Evolutionary conservation across 2,888 invertebrate genomes (phyloP).

Genomic region (Caenorhabditis sp.): DNA sequence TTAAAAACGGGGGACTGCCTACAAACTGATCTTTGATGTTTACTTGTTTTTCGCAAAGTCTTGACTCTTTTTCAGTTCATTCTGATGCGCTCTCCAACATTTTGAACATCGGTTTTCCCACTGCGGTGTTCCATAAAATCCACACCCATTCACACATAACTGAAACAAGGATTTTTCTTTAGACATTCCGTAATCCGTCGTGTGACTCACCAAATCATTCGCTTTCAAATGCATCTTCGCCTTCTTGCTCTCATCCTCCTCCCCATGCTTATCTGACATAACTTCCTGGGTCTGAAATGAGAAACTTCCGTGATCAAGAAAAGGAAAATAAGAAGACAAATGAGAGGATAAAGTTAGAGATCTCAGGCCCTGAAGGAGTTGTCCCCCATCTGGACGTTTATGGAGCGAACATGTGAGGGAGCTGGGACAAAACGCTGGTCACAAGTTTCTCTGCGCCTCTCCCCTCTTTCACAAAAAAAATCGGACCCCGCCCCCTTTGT

Average conservation of each 20-base stretch:
- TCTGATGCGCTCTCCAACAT: conserved; percentile 90
- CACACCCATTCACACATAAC: conserved; percentile 88
- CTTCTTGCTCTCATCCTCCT: conserved; percentile 68
- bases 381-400: conserved; percentile 33
- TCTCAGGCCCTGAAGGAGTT: conserved; percentile 9
- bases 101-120: conserved; percentile 99
- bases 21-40: background rate
- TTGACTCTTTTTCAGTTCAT: conserved; percentile 82
- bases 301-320: background rate
- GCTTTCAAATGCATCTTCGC: conserved; percentile 70
- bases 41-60: conserved; percentile 81
- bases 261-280: conserved; percentile 51
- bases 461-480: background rate
- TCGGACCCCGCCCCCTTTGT: conserved; percentile 24
- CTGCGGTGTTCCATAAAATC: conserved; percentile 96
- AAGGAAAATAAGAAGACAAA: background rate
- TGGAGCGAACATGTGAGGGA: conserved; percentile 40
- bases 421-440: conserved; percentile 49
- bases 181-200: background rate
- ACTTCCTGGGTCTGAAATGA: conserved; percentile 25
- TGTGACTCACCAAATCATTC: conserved; percentile 68
- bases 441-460: conserved; percentile 54
- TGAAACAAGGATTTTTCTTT: conserved; percentile 52
- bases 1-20: background rate
- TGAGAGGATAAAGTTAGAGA: conserved; percentile 13